Conservation (phyloP, 2,113 vertebrate species). For the Cavia aperea region DNA sequence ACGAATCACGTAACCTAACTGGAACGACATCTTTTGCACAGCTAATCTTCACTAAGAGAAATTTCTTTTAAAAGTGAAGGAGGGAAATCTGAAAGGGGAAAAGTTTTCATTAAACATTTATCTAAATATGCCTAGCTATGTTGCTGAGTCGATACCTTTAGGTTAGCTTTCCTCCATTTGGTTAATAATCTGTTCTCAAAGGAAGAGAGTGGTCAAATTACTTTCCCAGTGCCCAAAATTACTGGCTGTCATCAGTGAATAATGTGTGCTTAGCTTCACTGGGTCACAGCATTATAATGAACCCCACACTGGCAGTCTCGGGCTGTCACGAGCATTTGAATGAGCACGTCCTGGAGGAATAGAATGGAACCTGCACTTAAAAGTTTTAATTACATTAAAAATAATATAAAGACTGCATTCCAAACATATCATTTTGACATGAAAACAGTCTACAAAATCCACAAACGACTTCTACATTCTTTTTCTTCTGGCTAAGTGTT, state of each 20-base stretch:
- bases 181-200: slow-evolving; percentile 12
- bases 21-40: neutral
- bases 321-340: neutral
- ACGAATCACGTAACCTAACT: neutral
- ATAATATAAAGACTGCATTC: neutral
- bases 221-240: neutral
- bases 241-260: neutral
- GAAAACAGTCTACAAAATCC: neutral
- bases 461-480: neutral
- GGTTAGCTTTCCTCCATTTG: neutral
- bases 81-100: neutral
- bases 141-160: neutral
- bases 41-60: slow-evolving; percentile 4
- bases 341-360: neutral
- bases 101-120: neutral
- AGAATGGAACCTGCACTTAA: neutral
- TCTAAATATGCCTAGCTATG: neutral
- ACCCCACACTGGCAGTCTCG: neutral
- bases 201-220: neutral
- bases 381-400: neutral
- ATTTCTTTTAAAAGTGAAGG: neutral
- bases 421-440: slow-evolving; percentile 2
- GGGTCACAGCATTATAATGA: neutral
- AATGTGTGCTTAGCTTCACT: neutral
- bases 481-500: neutral